phyloP scores from a whole-genome alignment of 2,888 invertebrate genomes.

The Tenthredo notha region DNA sequence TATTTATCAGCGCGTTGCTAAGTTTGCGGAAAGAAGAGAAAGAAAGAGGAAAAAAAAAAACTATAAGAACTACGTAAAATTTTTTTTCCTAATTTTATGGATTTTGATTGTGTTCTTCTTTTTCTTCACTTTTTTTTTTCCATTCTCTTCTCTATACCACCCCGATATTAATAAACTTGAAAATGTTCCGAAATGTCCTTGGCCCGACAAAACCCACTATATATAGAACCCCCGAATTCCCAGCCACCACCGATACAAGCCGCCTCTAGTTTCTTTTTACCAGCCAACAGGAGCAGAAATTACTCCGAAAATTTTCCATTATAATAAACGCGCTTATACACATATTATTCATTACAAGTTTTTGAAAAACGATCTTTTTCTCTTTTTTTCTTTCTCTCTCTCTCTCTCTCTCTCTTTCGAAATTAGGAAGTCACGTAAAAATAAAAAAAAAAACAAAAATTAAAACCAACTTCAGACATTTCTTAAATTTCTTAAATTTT shows the following conservation, averaged over 20 bases:
- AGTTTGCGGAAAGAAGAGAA: too few species aligned
- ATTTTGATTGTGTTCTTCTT: not conserved
- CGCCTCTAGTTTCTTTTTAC: slow-evolving; percentile 29
- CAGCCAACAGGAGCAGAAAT: slow-evolving; percentile 2
- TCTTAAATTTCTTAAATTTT: too few species aligned
- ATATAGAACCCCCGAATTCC: slow-evolving; percentile 46
- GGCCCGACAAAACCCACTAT: slow-evolving; percentile 46
- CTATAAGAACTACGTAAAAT: too few species aligned
- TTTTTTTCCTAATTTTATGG: too few species aligned
- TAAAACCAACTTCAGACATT: too few species aligned
- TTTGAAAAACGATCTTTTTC: too few species aligned
- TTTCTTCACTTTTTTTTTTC: not conserved
- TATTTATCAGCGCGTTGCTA: too few species aligned
- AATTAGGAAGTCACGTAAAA: too few species aligned
- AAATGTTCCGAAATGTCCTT: slow-evolving; percentile 42
- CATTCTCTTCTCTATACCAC: not conserved
- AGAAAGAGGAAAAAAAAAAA: too few species aligned
- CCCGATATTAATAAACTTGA: slow-evolving; percentile 50
- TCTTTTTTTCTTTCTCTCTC: too few species aligned
- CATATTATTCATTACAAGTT: not conserved
- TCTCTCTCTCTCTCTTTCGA: too few species aligned
- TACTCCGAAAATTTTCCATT: slow-evolving; percentile 16
- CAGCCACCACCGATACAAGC: slow-evolving; percentile 39
- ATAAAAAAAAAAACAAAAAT: too few species aligned
- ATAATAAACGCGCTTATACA: not conserved